A percentile compares a stretch with the other conserved stretches of the same genome.
phyloP scores from a whole-genome alignment of 2,888 invertebrate species.

The Ethmia dodecea region DNA sequence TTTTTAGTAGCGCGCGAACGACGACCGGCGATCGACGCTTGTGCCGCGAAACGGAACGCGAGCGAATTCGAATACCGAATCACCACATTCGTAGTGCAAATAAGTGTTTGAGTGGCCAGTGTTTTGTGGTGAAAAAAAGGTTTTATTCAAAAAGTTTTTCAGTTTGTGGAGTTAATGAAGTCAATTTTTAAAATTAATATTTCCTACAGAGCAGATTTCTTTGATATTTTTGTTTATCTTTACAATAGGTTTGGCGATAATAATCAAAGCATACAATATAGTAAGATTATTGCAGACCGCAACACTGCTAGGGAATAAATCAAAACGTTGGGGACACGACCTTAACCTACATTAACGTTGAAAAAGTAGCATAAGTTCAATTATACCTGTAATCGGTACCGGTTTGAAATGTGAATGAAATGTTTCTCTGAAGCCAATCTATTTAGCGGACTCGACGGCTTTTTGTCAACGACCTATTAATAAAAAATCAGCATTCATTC shows the following conservation, averaged over 20 bases:
- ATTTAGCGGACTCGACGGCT: too few relatives aligned
- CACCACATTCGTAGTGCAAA: constrained; percentile 39
- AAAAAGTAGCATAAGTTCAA: too few relatives aligned
- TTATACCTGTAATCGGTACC: too few relatives aligned
- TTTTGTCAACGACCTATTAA: too few relatives aligned
- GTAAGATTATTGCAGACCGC: neutral
- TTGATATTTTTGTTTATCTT: constrained; percentile 20
- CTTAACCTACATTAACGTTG: too few relatives aligned
- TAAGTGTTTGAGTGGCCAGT: constrained; percentile 45
- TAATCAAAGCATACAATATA: constrained; percentile 26
- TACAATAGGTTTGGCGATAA: constrained; percentile 27
- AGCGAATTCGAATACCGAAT: constrained; percentile 39
- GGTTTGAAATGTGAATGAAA: too few relatives aligned
- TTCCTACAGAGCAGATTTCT: constrained; percentile 7
- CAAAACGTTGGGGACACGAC: too few relatives aligned
- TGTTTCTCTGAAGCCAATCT: too few relatives aligned
- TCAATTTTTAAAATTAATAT: constrained; percentile 12
- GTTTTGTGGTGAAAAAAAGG: constrained; percentile 32
- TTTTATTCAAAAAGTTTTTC: constrained; percentile 16
- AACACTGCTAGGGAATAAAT: too few relatives aligned
- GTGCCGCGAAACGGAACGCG: constrained; percentile 25
- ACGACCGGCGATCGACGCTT: constrained; percentile 54
- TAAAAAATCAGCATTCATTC: too few relatives aligned
- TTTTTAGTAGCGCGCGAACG: constrained; percentile 61
- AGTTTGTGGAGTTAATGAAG: neutral